phyloP scores from a whole-genome alignment of 2,797 vertebrate genomes.

The Lophotriccus pileatus region DNA sequence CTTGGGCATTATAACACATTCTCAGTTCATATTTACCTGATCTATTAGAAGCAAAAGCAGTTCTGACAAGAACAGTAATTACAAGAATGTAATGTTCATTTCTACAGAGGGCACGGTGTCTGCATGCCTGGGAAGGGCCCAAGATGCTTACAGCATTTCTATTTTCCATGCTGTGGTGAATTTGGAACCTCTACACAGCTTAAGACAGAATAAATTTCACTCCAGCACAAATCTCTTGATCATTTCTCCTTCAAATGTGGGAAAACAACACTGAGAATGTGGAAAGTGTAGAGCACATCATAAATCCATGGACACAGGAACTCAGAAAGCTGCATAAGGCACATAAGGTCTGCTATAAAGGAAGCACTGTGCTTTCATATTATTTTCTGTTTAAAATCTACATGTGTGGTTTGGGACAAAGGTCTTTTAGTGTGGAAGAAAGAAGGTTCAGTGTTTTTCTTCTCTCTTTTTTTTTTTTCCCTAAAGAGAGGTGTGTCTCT shows the following conservation, averaged over 20 bases:
- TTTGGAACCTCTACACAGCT: constrained; percentile 76
- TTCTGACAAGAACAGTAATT: constrained; percentile 34
- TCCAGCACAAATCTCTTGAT: constrained; percentile 79
- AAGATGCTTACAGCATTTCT: constrained; percentile 73
- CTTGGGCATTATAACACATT: neutral
- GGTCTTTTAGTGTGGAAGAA: constrained; percentile 79
- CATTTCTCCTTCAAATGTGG: constrained; percentile 80
- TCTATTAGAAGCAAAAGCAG: constrained; percentile 29
- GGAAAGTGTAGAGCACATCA: constrained; percentile 77
- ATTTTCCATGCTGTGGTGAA: constrained; percentile 79
- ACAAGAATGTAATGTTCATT: constrained; percentile 41
- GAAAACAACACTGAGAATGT: constrained; percentile 76
- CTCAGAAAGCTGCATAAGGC: constrained; percentile 74
- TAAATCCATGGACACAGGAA: constrained; percentile 80
- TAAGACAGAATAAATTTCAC: constrained; percentile 80
- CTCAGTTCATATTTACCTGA: constrained; percentile 33
- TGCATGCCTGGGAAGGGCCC: constrained; percentile 68
- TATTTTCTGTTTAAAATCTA: constrained; percentile 79
- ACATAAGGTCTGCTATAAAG: constrained; percentile 76
- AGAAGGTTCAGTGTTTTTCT: constrained; percentile 75
- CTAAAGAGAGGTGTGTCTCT: constrained; percentile 52
- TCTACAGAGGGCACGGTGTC: constrained; percentile 54
- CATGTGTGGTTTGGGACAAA: constrained; percentile 82
- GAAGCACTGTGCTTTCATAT: constrained; percentile 79
- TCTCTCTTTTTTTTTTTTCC: neutral